Percentiles rank a stretch among this genome's conserved stretches.
phyloP scores from a whole-genome alignment of 2,888 invertebrate genomes.

The Hydrotaea cyrtoneurina region DNA sequence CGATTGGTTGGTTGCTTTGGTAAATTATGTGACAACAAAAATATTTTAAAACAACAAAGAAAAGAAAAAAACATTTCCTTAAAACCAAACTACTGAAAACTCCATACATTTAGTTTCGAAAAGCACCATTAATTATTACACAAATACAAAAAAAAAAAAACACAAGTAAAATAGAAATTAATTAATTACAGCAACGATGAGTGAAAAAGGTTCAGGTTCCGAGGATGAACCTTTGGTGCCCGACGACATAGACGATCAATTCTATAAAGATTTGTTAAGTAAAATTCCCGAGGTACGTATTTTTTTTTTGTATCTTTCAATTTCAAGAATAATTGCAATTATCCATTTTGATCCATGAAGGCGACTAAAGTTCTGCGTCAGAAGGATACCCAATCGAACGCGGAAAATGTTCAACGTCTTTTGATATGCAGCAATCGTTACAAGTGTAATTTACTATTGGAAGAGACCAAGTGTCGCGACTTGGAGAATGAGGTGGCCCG shows the following conservation, averaged over 20 bases:
- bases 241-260: constrained; percentile 79
- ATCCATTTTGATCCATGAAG: constrained; percentile 61
- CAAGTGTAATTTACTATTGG: constrained; percentile 75
- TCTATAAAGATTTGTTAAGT: constrained; percentile 73
- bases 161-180: neutral
- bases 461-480: constrained; percentile 73
- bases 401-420: constrained; percentile 79
- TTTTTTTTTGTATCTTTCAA: neutral
- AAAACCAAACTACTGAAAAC: neutral
- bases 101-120: neutral
- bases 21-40: constrained; percentile 30
- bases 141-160: no score
- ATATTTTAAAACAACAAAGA: neutral
- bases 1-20: constrained; percentile 35
- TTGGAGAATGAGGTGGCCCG: constrained; percentile 73
- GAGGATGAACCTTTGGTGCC: constrained; percentile 80
- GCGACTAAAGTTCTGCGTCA: constrained; percentile 77
- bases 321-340: neutral
- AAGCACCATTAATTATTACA: neutral
- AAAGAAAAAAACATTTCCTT: constrained; percentile 21
- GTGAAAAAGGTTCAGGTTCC: constrained; percentile 77
- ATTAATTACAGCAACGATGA: constrained; percentile 9
- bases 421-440: constrained; percentile 77
- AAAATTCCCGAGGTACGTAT: constrained; percentile 75
- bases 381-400: constrained; percentile 77